These are phyloP conservation scores for Oxyruncus cristatus DNA, from an alignment of 2,113 vertebrate species.

Conservation along the genomic window DNA sequence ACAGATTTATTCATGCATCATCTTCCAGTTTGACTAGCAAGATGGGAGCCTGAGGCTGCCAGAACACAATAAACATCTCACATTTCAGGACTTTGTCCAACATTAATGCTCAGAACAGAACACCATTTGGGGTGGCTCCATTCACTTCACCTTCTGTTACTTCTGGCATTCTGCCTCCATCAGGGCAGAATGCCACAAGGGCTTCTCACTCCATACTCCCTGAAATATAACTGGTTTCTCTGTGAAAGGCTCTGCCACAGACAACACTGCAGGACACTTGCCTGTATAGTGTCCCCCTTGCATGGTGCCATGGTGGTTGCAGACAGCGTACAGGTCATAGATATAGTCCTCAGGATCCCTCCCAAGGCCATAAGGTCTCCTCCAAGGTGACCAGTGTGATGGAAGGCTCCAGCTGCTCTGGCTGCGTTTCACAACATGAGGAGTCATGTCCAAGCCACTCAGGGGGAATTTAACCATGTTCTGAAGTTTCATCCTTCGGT, in stretches of 20 bases:
- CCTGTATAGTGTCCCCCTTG: conserved; percentile 97
- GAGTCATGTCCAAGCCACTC: conserved; percentile 93
- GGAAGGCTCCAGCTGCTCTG: conserved; percentile 97
- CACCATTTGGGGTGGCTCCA: not conserved
- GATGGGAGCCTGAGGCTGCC: not conserved
- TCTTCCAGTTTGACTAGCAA: not conserved
- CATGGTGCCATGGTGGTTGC: conserved; percentile 98
- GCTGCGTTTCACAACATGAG: conserved; percentile 94
- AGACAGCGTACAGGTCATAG: conserved; percentile 96
- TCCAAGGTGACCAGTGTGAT: conserved; percentile 94
- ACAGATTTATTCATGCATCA: not conserved
- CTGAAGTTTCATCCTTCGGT: conserved; percentile 91
- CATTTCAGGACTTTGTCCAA: not conserved
- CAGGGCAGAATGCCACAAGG: not conserved
- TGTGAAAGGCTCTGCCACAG: not conserved
- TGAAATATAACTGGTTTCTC: not conserved
- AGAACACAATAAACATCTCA: not conserved
- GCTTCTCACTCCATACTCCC: not conserved
- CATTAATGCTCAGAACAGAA: not conserved
- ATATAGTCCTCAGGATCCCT: conserved; percentile 94
- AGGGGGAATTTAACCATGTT: conserved; percentile 95
- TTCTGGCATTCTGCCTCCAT: not conserved
- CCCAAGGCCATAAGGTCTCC: conserved; percentile 88
- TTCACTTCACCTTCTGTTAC: not conserved
- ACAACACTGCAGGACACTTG: conserved; percentile 24